Base-by-base conservation (phyloP, 1,140 invertebrate species). In the Nasonia vitripennis region DNA sequence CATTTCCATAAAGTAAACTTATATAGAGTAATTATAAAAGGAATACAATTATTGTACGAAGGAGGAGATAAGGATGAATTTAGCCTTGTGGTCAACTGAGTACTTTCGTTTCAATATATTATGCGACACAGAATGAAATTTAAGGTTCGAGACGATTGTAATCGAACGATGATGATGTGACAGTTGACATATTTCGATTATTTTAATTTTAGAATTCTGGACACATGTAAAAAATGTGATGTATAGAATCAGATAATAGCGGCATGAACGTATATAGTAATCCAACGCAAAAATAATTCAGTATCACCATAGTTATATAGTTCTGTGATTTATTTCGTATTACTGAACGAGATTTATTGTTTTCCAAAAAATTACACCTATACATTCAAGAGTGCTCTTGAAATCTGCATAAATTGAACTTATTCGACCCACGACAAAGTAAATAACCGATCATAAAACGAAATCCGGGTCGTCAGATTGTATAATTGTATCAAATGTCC, bases 1-100 rank as follows among this genome's bases (percentile, higher is more conserved):
- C 71, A 83, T 83, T 83, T 74, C 31, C 51, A 67, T 75, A 14
- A 23, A 48, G 27, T 41, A 81, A 80, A 17, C 9, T 12, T 55
- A 37, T 31, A 34, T 31, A 67, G 20, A 81, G 34, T 41, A 68
- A 23, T 27, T 37, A 45, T 14, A 48, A 45, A 81, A 3, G 10
- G n/a, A 70, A 48, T 31, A 70, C 4, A 62, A n/a, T 62, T 4
- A 62, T 62, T 27, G 1, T 41, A 41, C 37, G 20, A 20, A n/a
- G 17, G 6, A 62, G 17, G 55, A 20, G 27, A 27, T 27, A 27
- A 62, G n/a, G 17, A n/a, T 62, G 55, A 62, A 62, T n/a, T 20
- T 62, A 62, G 14, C 20, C 17, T 62, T 62, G 17, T n/a, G 55
- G 55, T 62, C 7, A 78, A 78, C 45, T 51, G 41, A 77, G 20